phyloP scores from a whole-genome alignment of 2,113 vertebrate genomes.

The Brienomyrus brachyistius region DNA sequence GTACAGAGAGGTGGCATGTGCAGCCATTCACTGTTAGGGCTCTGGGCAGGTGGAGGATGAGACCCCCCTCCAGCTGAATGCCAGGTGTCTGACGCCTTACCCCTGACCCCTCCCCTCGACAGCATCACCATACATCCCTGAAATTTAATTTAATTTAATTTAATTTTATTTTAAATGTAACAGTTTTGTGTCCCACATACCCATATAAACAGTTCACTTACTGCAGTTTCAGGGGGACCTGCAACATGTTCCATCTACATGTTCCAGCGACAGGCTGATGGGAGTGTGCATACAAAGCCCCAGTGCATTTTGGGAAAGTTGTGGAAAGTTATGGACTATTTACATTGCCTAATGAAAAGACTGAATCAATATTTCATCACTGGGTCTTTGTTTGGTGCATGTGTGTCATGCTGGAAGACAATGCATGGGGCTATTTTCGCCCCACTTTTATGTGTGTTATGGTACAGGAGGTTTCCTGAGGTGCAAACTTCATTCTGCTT shows the following conservation, averaged over 20 bases:
- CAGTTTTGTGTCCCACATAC: background rate
- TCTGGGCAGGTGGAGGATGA: no score
- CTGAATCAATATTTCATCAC: constrained; percentile 46
- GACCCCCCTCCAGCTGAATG: background rate
- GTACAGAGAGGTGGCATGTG: background rate
- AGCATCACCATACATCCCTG: background rate
- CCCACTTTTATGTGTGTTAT: background rate
- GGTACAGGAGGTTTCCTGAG: background rate
- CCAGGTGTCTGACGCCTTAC: background rate
- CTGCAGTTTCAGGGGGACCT: background rate
- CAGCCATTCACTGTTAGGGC: no score
- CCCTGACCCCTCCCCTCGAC: background rate
- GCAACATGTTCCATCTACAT: background rate
- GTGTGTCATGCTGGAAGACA: background rate
- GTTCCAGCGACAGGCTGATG: background rate
- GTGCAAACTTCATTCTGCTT: background rate
- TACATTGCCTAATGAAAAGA: constrained; percentile 44
- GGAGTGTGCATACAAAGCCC: background rate
- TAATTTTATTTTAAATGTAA: background rate
- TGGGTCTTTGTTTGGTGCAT: constrained; percentile 41
- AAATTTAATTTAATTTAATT: background rate
- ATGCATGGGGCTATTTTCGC: background rate
- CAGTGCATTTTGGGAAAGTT: background rate
- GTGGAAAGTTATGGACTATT: constrained; percentile 38
- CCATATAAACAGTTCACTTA: background rate